phyloP scores from a whole-genome alignment of 2,113 vertebrate genomes.

The Lampris megalopsis region DNA sequence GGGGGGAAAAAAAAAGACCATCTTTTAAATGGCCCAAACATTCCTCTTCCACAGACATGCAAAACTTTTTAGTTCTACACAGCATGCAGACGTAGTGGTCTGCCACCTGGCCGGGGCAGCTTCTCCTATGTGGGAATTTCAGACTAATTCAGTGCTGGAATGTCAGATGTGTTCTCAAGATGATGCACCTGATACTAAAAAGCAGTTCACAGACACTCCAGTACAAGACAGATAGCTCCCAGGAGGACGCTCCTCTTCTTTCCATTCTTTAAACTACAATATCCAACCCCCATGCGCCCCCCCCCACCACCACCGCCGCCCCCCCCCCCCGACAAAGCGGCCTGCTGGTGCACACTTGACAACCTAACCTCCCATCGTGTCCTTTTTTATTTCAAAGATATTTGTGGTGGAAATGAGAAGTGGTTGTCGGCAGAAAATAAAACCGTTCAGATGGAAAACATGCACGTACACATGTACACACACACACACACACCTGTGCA shows the following conservation, averaged over 20 bases:
- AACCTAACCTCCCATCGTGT: slow-evolving; percentile 86
- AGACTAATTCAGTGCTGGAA: slow-evolving; percentile 94
- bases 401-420: slow-evolving; percentile 70
- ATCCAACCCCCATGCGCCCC: slow-evolving; percentile 17
- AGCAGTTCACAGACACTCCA: slow-evolving; percentile 90
- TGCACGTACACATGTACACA: slow-evolving; percentile 72
- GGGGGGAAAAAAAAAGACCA: slow-evolving; percentile 80
- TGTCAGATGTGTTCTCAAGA: slow-evolving; percentile 97
- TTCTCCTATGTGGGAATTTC: slow-evolving; percentile 92
- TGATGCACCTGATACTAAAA: slow-evolving; percentile 99
- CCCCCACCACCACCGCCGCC: slow-evolving; percentile 52
- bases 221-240: slow-evolving; percentile 90
- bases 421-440: slow-evolving; percentile 57
- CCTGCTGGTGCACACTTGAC: slow-evolving; percentile 83
- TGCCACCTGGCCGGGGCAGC: slow-evolving; percentile 88
- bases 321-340: slow-evolving; percentile 62
- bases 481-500: not conserved
- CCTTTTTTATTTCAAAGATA: slow-evolving; percentile 87
- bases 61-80: slow-evolving; percentile 94
- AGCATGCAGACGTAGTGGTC: slow-evolving; percentile 81
- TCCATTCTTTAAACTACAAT: slow-evolving; percentile 85
- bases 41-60: slow-evolving; percentile 87
- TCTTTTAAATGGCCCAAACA: slow-evolving; percentile 82
- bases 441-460: slow-evolving; percentile 62
- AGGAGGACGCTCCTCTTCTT: slow-evolving; percentile 83